Evolutionary conservation across 1,140 invertebrate species (phyloP).

Genomic region (Penaeus japonicus): DNA sequence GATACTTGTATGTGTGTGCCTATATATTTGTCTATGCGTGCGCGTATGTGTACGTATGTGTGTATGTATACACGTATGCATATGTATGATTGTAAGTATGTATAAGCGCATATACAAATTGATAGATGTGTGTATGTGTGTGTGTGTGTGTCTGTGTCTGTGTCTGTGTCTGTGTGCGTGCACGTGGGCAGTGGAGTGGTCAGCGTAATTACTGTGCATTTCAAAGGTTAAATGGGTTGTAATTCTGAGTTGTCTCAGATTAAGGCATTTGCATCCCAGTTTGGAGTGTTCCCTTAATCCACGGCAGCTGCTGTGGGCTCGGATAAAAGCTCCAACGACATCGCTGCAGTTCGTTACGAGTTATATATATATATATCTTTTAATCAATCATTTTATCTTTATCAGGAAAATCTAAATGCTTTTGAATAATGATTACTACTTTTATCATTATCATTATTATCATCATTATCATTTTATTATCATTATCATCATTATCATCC

Average conservation of each 20-base stretch:
- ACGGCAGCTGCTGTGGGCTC: too few species aligned
- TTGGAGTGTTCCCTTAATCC: too few species aligned
- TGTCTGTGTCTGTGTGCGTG: neutral
- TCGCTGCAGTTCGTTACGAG: too few species aligned
- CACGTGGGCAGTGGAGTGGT: neutral
- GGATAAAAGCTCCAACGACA: too few species aligned
- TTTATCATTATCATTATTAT: neutral
- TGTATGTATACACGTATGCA: neutral
- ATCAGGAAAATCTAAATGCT: neutral
- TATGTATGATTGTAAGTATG: neutral
- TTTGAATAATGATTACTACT: neutral
- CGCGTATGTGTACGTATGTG: neutral
- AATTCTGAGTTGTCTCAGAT: too few species aligned
- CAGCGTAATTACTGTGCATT: too few species aligned
- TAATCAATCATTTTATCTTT: too few species aligned
- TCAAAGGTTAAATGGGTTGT: too few species aligned
- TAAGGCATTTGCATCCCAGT: too few species aligned
- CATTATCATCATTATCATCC: neutral
- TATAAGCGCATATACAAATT: neutral
- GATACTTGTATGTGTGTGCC: slow-evolving; percentile 1
- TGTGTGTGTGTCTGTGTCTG: neutral
- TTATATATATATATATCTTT: too few species aligned
- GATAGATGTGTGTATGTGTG: neutral
- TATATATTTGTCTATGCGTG: slow-evolving; percentile 46
- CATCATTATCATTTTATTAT: neutral